A percentile compares a stretch with the other conserved stretches of the same genome.
Conservation (phyloP, 1,140 invertebrate species). For the Drosophila athabasca region DNA sequence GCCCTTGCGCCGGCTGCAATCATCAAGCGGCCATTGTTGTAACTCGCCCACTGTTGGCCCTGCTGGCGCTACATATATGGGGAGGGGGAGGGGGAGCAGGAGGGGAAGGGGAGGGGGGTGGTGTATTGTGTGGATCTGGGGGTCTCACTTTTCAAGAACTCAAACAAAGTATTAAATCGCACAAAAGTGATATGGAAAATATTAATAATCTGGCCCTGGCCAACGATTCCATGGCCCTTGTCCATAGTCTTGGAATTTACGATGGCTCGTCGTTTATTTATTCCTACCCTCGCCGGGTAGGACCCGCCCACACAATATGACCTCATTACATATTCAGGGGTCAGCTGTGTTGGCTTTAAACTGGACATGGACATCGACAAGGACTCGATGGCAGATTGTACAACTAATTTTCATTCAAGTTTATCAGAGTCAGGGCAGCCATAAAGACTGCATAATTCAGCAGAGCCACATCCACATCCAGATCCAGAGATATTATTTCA, state of each 20-base stretch:
- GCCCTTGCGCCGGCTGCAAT: slow-evolving; percentile 42
- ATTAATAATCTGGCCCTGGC: slow-evolving; percentile 65
- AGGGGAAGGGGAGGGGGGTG: too few species aligned
- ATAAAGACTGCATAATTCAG: slow-evolving; percentile 43
- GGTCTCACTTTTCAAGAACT: slow-evolving; percentile 65
- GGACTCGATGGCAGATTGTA: neutral
- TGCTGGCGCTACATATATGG: slow-evolving; percentile 4
- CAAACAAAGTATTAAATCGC: slow-evolving; percentile 68
- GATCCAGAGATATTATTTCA: slow-evolving; percentile 26
- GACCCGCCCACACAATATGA: slow-evolving; percentile 13
- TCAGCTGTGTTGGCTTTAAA: slow-evolving; percentile 41
- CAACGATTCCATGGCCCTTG: slow-evolving; percentile 36
- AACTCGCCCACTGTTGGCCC: neutral
- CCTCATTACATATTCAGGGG: slow-evolving; percentile 46
- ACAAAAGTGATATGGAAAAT: slow-evolving; percentile 71
- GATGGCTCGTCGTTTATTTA: slow-evolving; percentile 54
- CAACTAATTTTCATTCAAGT: slow-evolving; percentile 30
- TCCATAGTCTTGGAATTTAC: slow-evolving; percentile 46
- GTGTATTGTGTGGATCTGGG: slow-evolving; percentile 1
- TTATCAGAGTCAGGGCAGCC: slow-evolving; percentile 6
- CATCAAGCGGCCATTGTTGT: slow-evolving; percentile 46
- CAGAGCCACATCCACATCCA: neutral
- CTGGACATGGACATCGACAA: neutral
- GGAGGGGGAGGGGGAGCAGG: too few species aligned
- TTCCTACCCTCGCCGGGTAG: slow-evolving; percentile 37